phyloP scores from a whole-genome alignment of 2,888 invertebrate genomes.

The Hipparchia sbordonii region DNA sequence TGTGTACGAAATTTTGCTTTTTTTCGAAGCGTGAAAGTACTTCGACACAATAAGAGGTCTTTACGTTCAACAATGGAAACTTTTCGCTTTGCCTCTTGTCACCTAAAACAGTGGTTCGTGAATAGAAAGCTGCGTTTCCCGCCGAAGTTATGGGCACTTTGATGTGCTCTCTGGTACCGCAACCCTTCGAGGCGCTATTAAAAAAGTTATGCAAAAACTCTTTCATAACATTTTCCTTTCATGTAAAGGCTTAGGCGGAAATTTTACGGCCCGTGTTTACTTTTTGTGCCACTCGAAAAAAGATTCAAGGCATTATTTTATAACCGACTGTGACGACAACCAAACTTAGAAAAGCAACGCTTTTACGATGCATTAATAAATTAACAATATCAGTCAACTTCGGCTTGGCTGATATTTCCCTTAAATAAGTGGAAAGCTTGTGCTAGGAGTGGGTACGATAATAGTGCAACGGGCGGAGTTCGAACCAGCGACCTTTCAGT shows the following conservation, averaged over 20 bases:
- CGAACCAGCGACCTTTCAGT: too few species aligned
- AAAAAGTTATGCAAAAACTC: constrained; percentile 57
- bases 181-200: constrained; percentile 66
- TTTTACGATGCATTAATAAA: neutral
- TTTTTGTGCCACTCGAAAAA: constrained; percentile 22
- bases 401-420: too few species aligned
- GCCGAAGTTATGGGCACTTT: constrained; percentile 49
- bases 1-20: constrained; percentile 44
- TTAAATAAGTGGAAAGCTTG: too few species aligned
- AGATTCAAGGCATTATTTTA: constrained; percentile 1
- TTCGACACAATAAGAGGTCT: constrained; percentile 54
- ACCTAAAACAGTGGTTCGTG: constrained; percentile 53
- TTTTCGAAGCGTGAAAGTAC: constrained; percentile 56
- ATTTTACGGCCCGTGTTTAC: constrained; percentile 27
- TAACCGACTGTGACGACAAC: neutral
- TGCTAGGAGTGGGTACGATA: too few species aligned
- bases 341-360: neutral
- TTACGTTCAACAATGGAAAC: constrained; percentile 58
- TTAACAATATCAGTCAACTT: too few species aligned
- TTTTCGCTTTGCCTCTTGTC: constrained; percentile 66
- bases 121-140: constrained; percentile 37
- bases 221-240: constrained; percentile 43
- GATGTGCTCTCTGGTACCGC: constrained; percentile 42
- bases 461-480: too few species aligned
- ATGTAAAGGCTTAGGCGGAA: constrained; percentile 30